Base-by-base conservation (phyloP, 35 echinoderm and acorn worm genomes). In the Apostichopus californicus region DNA sequence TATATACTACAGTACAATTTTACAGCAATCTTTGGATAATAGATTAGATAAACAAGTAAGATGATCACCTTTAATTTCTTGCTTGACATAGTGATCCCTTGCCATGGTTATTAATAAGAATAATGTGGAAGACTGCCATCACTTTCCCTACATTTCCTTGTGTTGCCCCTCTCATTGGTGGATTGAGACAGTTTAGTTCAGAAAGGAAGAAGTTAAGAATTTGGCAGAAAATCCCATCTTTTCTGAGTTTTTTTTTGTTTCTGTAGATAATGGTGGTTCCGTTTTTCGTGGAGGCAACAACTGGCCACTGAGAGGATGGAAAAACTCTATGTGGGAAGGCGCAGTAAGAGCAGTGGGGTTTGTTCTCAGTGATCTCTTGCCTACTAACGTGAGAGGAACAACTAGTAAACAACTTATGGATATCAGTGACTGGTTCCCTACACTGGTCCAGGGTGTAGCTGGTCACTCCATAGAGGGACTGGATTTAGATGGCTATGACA, bases 351-450 rank as follows among this genome's bases (percentile, higher is more conserved):
- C 22, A 23, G 88, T 93, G 12, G 94, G 86, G 5, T 95, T 95
- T 56, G 55, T 93, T 23, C 15, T 57, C 83, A 93, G 94, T 80
- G 92, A 92, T 14, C 55, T 96, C 9, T 68, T 96, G 26, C 72
- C 94, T 8, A 15, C n/a, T 13, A 77, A 23, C n/a, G 92, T 95
- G 24, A 79, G 86, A 71, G 95, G 95, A 12, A 78, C 95, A 1
- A 60, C 93, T 12, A 93, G 78, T 46, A 93, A 80, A 20, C 92
- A 87, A 23, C 89, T 96, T 26, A 85, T 90, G 55, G 92, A 96
- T 60, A 83, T 96, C 63, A 96, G 95, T 87, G 95, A 96, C 54
- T 96, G 95, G 95, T 91, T 96, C 28, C 95, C 95, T 22, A 96
- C 95, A 7, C 59, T 96, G 5, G 95, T 96, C 28, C 34, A 93